Evolutionary conservation across 2,888 invertebrate species (phyloP).

Genomic region (Linnaemya tessellans): DNA sequence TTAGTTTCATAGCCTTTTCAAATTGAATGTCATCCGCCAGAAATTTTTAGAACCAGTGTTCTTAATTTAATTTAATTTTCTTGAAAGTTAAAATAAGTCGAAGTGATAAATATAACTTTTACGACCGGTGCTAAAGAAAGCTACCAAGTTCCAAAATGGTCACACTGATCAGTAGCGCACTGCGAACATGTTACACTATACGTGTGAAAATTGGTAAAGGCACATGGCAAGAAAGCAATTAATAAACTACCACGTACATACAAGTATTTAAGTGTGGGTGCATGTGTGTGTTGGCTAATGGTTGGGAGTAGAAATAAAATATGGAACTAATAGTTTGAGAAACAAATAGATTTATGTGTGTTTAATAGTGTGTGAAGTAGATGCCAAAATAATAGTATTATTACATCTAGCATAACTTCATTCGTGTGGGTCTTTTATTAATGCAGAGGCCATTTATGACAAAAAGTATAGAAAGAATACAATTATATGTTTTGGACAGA

Average conservation of each 20-base stretch:
- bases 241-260: constrained; percentile 2
- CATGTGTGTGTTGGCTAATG: not conserved
- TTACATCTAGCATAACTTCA: not conserved
- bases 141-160: too few relatives aligned
- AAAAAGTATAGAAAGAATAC: not conserved
- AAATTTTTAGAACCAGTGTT: too few relatives aligned
- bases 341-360: not conserved
- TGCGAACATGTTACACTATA: not conserved
- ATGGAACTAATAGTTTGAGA: not conserved
- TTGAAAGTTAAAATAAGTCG: too few relatives aligned
- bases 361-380: constrained; percentile 3
- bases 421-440: not conserved
- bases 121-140: too few relatives aligned
- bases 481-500: not conserved
- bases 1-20: too few relatives aligned
- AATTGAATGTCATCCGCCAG: too few relatives aligned
- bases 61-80: too few relatives aligned
- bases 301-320: not conserved
- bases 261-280: not conserved
- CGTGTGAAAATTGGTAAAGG: constrained; percentile 23
- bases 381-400: not conserved
- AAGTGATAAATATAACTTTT: too few relatives aligned
- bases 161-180: not conserved
- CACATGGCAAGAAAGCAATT: constrained; percentile 50
- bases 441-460: not conserved